Evolutionary conservation across 1,140 invertebrate species (phyloP), one percentile per base, ranked within the genome.

Genomic region (Papilio aristodemus): DNA sequence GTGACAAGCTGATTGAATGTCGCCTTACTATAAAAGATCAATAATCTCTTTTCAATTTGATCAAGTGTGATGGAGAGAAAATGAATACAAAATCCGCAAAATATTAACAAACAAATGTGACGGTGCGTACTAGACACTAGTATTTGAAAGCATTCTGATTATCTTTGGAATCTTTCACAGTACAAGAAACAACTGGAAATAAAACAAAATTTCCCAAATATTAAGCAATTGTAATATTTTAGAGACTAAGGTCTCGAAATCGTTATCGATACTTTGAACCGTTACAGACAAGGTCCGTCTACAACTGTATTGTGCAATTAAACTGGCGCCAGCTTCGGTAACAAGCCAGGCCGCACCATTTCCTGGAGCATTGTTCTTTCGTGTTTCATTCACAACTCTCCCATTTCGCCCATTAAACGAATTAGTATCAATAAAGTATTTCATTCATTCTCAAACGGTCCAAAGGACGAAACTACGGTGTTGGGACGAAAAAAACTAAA

Each of bases 391-490:
- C 77, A 84, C 67, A 58, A 67, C 64, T 68, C 22, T 17, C 17
- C 64, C 11, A 46, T 70, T 67, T 68, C 39, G 14, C 17, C 72
- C 71, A 71, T 74, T 71, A 73, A 63, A 37, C 67, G 68, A 76
- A 80, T 77, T 74, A 75, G 80, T 70, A 71, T 68, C 75, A 79
- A 80, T 83, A 81, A 85, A 83, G 27, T 22, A 60, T 59, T 72
- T 74, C 83, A 81, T 85, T 85, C 79, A 82, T 36, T 13, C 22
- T 9, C 11, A n/a, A 4, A 38, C 14, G 8, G 27, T 38, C 27
- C 8, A 9, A 10, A 17, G 27, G 57, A 14, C 14, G 36, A 39
- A 39, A 62, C 59, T 62, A 37, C 59, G 59, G 38, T 62, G 36
- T 9, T 38, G 36, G 36, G 3, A 62, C 13, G 7, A 37, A 57